Percentiles rank a stretch among this genome's conserved stretches.
Evolutionary conservation across 2,113 vertebrate species (phyloP).

Genomic region (Gadus macrocephalus): DNA sequence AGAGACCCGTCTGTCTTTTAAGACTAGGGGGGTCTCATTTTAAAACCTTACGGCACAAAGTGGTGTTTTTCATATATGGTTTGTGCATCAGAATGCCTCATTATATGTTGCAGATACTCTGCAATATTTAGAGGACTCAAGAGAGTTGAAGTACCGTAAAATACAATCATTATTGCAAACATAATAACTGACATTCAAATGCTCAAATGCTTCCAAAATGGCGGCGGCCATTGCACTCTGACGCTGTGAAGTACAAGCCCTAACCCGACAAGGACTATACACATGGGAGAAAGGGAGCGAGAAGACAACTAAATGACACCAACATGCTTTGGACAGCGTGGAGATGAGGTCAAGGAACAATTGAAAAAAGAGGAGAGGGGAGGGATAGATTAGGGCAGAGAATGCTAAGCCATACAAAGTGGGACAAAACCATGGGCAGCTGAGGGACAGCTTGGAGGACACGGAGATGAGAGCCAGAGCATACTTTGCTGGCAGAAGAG

Average conservation of each 20-base stretch:
- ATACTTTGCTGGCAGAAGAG: slow-evolving; percentile 48
- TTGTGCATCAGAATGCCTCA: not conserved
- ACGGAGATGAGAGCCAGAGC: slow-evolving; percentile 45
- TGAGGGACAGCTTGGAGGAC: slow-evolving; percentile 42
- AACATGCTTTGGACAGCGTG: slow-evolving; percentile 5
- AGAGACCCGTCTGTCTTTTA: not conserved
- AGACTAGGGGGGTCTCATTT: too few relatives aligned
- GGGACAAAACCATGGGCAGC: slow-evolving; percentile 4
- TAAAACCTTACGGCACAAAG: not conserved
- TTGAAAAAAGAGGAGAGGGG: slow-evolving; percentile 9
- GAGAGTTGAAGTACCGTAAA: too few relatives aligned
- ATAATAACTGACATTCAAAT: too few relatives aligned
- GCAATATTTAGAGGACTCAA: too few relatives aligned
- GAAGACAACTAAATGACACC: slow-evolving; percentile 12
- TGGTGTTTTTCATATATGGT: too few relatives aligned
- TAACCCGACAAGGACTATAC: not conserved
- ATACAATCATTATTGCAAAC: too few relatives aligned
- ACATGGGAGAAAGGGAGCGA: slow-evolving; percentile 22
- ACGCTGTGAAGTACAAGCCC: not conserved
- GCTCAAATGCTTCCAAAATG: too few relatives aligned
- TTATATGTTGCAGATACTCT: not conserved
- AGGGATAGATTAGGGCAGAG: not conserved
- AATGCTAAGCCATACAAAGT: slow-evolving; percentile 26
- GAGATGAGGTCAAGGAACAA: slow-evolving; percentile 8
- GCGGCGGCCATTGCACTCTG: too few relatives aligned